Base-by-base conservation (phyloP, 2,113 vertebrate genomes). In the Phyllostomus discolor region DNA sequence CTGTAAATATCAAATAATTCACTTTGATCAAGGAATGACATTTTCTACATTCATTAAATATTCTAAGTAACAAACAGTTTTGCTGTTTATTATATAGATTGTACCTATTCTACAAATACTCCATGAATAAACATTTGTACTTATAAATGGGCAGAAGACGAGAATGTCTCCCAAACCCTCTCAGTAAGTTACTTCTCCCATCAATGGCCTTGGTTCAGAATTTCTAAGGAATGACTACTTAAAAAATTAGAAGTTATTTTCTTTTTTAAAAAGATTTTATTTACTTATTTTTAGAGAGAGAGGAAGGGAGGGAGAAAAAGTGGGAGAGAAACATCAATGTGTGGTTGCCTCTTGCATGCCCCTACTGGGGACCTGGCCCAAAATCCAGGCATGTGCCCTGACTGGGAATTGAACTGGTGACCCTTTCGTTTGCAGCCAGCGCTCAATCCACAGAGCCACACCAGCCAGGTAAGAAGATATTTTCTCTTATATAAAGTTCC, bases 31-130 rank as follows among this genome's bases (percentile, higher is more conserved):
- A 73, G 3, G 41, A 73, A 73, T 81, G 70, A 28, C 35, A 70
- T 79, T 88, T 96, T 94, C 57, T 48, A 4, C 92, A 75, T 88
- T 79, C 28, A 86, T 81, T 8, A 95, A 88, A 73, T 86, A 83
- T 73, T 95, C 22, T 64, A 69, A 24, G 7, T 95, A 57, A 59
- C 88, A 88, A 91, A 64, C 50, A 83, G 19, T 10, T 67, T 91
- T 59, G 20, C 59, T 59, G 69, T 59, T 90, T 89, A 81, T 46
- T 81, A 57, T 64, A 76, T 1, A 81, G 5, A 81, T 76, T 69
- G 6, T 16, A 82, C 16, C 31, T 75, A 87, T 3, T 43, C 33
- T 92, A 52, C 28, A 88, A 94, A 94, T 46, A 76, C n/a, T 28
- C 43, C 10, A 76, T 76, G 43, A 96, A 75, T 82, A 48, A 92